Conservation (phyloP, 2,888 invertebrate genomes). For the Linnaemya vulpina region DNA sequence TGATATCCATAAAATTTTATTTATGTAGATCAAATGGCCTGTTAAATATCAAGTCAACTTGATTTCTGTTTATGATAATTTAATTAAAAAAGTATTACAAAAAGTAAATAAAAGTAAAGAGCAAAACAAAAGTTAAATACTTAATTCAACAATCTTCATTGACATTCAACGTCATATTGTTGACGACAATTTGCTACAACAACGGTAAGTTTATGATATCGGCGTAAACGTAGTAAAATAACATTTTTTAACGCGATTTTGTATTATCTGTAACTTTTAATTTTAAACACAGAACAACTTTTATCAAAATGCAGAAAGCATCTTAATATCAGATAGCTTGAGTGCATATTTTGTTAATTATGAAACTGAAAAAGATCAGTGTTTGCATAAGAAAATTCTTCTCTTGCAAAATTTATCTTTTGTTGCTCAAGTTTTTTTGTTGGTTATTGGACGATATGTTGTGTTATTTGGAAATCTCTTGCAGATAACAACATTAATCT, state of each 20-base stretch:
- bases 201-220: slow-evolving; percentile 36
- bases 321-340: too few relatives aligned
- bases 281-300: too few relatives aligned
- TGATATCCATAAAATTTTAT: neutral
- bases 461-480: too few relatives aligned
- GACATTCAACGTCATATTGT: slow-evolving; percentile 54
- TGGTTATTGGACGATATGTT: too few relatives aligned
- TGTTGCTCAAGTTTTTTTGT: too few relatives aligned
- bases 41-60: slow-evolving; percentile 23
- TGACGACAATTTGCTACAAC: slow-evolving; percentile 41
- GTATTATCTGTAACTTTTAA: neutral
- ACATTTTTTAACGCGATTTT: neutral
- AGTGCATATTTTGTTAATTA: too few relatives aligned
- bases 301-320: too few relatives aligned
- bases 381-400: too few relatives aligned
- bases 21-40: slow-evolving; percentile 50
- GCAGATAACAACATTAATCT: too few relatives aligned
- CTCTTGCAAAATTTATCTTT: too few relatives aligned
- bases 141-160: slow-evolving; percentile 8
- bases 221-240: neutral
- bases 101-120: neutral
- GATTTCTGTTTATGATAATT: slow-evolving; percentile 12
- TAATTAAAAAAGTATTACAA: slow-evolving; percentile 7
- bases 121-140: neutral
- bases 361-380: too few relatives aligned